phyloP scores from a whole-genome alignment of 2,113 vertebrate species.

The Centropristis striata region DNA sequence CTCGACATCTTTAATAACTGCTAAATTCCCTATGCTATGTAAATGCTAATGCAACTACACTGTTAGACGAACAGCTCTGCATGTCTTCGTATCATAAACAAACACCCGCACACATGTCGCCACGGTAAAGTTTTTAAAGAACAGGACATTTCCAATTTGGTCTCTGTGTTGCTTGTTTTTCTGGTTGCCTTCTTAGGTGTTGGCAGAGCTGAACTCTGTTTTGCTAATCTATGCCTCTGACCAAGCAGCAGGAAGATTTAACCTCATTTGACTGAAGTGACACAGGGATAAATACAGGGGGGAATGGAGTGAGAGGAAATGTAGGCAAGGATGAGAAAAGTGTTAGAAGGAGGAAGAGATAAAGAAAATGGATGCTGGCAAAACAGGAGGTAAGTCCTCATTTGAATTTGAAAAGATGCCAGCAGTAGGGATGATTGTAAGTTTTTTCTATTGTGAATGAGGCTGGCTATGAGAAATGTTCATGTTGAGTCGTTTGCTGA shows the following conservation, averaged over 20 bases:
- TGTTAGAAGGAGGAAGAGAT: slow-evolving; percentile 30
- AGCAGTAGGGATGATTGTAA: slow-evolving; percentile 36
- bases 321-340: slow-evolving; percentile 16
- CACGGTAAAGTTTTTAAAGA: slow-evolving; percentile 16
- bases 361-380: slow-evolving; percentile 6
- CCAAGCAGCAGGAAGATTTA: slow-evolving; percentile 25
- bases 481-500: slow-evolving; percentile 20
- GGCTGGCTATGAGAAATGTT: slow-evolving; percentile 1
- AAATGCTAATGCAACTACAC: slow-evolving; percentile 10
- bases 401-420: slow-evolving; percentile 64
- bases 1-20: neutral
- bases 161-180: slow-evolving; percentile 21
- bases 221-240: slow-evolving; percentile 32
- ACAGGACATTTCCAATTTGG: neutral
- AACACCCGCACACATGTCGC: neutral
- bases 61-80: slow-evolving; percentile 14
- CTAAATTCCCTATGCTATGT: slow-evolving; percentile 10
- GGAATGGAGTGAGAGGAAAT: neutral
- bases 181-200: neutral
- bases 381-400: slow-evolving; percentile 59
- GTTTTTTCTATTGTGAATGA: slow-evolving; percentile 13
- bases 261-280: slow-evolving; percentile 40
- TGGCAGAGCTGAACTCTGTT: slow-evolving; percentile 29
- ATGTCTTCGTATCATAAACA: neutral
- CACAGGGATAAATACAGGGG: slow-evolving; percentile 7